Conservation (phyloP, 2,113 vertebrate genomes). For the Accipiter virgatus region DNA sequence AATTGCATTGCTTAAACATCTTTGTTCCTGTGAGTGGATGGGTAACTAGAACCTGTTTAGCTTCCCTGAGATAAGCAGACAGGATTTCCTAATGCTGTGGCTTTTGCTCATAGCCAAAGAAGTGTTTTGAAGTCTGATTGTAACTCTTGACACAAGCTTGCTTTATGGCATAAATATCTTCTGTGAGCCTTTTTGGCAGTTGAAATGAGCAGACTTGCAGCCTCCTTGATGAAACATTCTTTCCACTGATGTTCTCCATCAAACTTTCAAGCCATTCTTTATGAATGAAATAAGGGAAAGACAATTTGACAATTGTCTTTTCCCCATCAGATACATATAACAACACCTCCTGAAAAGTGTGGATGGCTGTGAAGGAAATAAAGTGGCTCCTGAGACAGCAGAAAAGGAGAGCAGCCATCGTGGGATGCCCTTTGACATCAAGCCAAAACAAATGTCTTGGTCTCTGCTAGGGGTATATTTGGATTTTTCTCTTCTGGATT, state of each 20-base stretch:
- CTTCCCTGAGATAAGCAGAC: constrained; percentile 22
- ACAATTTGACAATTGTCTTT: not conserved
- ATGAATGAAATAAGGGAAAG: not conserved
- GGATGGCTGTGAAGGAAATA: not conserved
- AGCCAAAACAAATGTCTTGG: not conserved
- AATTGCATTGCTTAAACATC: not conserved
- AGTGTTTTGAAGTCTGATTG: constrained; percentile 41
- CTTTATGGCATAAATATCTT: not conserved
- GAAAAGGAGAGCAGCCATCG: not conserved
- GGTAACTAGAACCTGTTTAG: constrained; percentile 22
- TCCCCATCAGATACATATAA: not conserved
- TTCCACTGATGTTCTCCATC: not conserved
- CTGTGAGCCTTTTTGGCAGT: not conserved
- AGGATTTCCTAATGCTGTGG: constrained; percentile 18
- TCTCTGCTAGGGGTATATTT: not conserved
- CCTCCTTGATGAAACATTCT: not conserved
- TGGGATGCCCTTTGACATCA: not conserved
- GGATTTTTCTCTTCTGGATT: not conserved
- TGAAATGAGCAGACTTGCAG: not conserved
- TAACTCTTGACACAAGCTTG: not conserved
- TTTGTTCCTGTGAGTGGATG: not conserved
- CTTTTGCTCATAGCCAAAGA: not conserved
- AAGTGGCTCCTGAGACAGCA: not conserved
- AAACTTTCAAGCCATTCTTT: not conserved
- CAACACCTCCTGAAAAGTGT: not conserved